These are phyloP conservation scores for Malacoctenus gilli DNA, from an alignment of 2,797 vertebrate species.

Conservation along the genomic window DNA sequence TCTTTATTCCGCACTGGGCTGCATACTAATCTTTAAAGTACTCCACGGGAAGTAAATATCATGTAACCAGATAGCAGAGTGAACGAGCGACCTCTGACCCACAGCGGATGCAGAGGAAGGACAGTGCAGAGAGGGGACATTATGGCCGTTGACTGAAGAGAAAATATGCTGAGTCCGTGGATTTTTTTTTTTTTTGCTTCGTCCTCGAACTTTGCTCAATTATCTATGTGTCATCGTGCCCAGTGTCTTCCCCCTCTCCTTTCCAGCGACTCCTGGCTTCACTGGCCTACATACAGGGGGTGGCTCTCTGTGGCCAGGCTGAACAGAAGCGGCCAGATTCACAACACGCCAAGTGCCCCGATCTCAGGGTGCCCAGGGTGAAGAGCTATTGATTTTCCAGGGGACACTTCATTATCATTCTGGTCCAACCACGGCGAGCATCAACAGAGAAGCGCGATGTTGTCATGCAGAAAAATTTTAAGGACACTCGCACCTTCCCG, in stretches of 20 bases:
- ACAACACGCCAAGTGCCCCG: slow-evolving; percentile 70
- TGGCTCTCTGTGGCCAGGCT: slow-evolving; percentile 57
- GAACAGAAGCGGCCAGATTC: slow-evolving; percentile 70
- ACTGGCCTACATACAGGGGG: slow-evolving; percentile 57
- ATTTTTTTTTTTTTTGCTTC: slow-evolving; percentile 59
- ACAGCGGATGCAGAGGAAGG: slow-evolving; percentile 22
- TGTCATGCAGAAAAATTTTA: slow-evolving; percentile 44
- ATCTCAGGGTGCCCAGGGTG: slow-evolving; percentile 55
- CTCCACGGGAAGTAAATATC: slow-evolving; percentile 13
- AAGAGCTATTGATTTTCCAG: slow-evolving; percentile 71
- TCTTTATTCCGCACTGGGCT: slow-evolving; percentile 39
- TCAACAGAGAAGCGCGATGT: slow-evolving; percentile 44
- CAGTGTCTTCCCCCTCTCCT: slow-evolving; percentile 35
- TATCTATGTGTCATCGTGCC: slow-evolving; percentile 68
- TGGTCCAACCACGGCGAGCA: slow-evolving; percentile 56
- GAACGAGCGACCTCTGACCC: slow-evolving; percentile 53
- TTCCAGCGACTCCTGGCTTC: slow-evolving; percentile 32
- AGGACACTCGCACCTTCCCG: slow-evolving; percentile 28
- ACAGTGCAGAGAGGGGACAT: slow-evolving; percentile 33
- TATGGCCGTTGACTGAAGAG: slow-evolving; percentile 52
- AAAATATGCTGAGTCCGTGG: slow-evolving; percentile 63
- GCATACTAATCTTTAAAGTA: slow-evolving; percentile 19
- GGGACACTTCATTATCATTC: slow-evolving; percentile 74
- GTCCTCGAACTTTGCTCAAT: slow-evolving; percentile 72
- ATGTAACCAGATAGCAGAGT: slow-evolving; percentile 4